Evolutionary conservation across 2,888 invertebrate species (phyloP), one percentile per base, ranked within the genome.

Genomic region (Leptinotarsa juncta): DNA sequence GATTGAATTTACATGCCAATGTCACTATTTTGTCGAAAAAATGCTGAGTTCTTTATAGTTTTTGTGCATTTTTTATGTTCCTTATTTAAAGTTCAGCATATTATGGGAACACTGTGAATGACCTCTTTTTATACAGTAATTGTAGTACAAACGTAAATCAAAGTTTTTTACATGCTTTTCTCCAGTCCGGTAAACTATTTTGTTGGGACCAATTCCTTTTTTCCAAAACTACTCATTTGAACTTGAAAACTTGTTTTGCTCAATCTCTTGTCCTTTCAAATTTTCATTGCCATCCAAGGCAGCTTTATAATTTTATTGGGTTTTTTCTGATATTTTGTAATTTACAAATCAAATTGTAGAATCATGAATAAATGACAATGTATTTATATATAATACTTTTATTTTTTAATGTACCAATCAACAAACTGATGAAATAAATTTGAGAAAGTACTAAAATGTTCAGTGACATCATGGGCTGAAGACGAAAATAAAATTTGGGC

Each of bases 321-420:
- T 67, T 67, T 67, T 42, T 67, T 51, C 51, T 67, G n/a, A 26
- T 26, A 53, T 67, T 67, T 67, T 67, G 67, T 67, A 67, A 49
- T 51, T 49, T 23, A 23, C 53, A 67, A 48, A 67, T 51, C 23
- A 67, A 51, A 67, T 67, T 67, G 67, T 67, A 67, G 67, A 67
- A 51, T 51, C 53, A 67, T 67, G 51, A 67, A 67, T 67, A 67
- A 67, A 67, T 53, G 62, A 62, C 62, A n/a, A 67, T 67, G 67
- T 50, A 67, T 67, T 67, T 67, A 50, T 67, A 67, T 23, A 50
- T 32, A 14, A 50, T 3, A 18, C 10, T 50, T 67, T 67, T 67
- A 48, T 66, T 50, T 66, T 16, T 18, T 48, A 18, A 49, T 49
- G 42, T 10, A 12, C 23, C 20, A 12, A n/a, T 57, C 1, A 57